phyloP scores from a whole-genome alignment of 2,888 invertebrate species.

The Eilema griseolum region DNA sequence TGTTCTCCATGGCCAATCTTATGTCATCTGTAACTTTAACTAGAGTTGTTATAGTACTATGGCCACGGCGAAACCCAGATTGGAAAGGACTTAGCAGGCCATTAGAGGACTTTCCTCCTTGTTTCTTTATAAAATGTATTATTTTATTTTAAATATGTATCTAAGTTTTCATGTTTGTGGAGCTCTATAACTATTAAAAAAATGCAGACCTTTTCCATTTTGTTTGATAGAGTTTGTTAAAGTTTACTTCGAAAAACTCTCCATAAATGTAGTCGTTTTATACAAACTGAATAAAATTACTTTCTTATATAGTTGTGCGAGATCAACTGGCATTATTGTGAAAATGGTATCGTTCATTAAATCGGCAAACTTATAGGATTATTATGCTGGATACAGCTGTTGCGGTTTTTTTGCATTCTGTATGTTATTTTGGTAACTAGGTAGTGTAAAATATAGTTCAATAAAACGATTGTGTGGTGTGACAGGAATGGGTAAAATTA shows the following conservation, averaged over 20 bases:
- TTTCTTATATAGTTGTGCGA: conserved; percentile 32
- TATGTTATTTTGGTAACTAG: not conserved
- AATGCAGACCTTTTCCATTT: conserved; percentile 13
- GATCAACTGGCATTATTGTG: conserved; percentile 39
- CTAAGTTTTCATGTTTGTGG: no score
- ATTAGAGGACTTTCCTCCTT: no score
- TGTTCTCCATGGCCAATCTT: no score
- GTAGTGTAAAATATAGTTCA: not conserved
- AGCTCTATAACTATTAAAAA: no score
- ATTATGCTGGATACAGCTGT: not conserved
- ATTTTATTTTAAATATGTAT: no score
- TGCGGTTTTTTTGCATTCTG: not conserved
- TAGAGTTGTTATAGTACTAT: no score
- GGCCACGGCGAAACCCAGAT: no score
- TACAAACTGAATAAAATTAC: conserved; percentile 43
- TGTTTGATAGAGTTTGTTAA: conserved; percentile 31
- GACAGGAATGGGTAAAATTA: no score
- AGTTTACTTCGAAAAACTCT: conserved; percentile 29
- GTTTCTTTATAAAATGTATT: no score
- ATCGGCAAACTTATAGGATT: not conserved
- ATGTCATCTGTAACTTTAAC: no score
- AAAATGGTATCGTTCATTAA: conserved; percentile 36
- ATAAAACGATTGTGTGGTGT: not conserved
- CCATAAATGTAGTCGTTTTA: conserved; percentile 45
- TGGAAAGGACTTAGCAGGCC: no score